Percentiles rank a stretch among this genome's conserved stretches.
These are phyloP conservation scores for Eremophila alpestris DNA, from an alignment of 2,797 vertebrate species.

Conservation along the genomic window DNA sequence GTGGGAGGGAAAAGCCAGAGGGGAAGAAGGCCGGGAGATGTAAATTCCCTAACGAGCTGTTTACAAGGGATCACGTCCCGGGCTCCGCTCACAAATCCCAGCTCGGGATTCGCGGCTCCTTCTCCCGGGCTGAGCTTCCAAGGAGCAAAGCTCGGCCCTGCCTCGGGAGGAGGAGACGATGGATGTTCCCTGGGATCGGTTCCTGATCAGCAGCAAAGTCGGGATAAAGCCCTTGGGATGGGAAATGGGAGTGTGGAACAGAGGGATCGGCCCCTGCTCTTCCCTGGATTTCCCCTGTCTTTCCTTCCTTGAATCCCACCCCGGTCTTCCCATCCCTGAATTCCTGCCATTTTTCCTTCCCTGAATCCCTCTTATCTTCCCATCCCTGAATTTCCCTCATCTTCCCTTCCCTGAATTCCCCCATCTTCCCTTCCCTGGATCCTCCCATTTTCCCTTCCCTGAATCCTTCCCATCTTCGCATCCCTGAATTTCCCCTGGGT, in stretches of 20 bases:
- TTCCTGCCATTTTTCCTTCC: no score
- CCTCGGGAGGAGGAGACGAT: neutral
- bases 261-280: neutral
- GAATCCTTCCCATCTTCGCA: no score
- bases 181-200: neutral
- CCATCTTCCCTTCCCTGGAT: neutral
- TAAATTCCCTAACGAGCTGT: slow-evolving; percentile 37
- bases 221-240: rapidly evolving
- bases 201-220: neutral
- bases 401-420: neutral
- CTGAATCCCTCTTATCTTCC: no score
- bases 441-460: neutral
- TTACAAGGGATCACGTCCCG: neutral
- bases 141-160: neutral
- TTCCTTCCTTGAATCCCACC: neutral
- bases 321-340: neutral
- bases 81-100: neutral
- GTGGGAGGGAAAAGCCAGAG: neutral
- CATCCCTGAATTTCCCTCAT: rapidly evolving
- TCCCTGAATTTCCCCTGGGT: no score
- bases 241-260: neutral
- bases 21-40: neutral
- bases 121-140: neutral
- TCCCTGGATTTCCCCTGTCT: no score
- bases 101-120: neutral